Conservation (phyloP, 2,888 invertebrate genomes). For the Lottia scabra region DNA sequence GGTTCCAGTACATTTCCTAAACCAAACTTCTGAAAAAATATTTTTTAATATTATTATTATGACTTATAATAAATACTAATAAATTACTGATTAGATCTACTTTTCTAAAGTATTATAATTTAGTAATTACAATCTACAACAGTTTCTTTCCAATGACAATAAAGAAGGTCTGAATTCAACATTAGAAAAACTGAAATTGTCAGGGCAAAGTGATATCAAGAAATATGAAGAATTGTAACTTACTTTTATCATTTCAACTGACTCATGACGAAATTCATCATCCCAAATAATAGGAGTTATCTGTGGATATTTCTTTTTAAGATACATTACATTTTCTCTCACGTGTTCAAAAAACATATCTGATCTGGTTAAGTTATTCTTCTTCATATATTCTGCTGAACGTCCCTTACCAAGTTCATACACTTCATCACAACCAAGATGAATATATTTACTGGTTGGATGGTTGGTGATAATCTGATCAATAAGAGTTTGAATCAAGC, state of each 20-base stretch:
- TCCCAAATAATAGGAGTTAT: slow-evolving; percentile 81
- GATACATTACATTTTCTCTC: slow-evolving; percentile 49
- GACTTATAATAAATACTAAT: too few relatives aligned
- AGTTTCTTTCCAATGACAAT: too few relatives aligned
- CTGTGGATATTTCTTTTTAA: slow-evolving; percentile 63
- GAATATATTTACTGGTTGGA: slow-evolving; percentile 75
- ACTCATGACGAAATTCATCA: slow-evolving; percentile 80
- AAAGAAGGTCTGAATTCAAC: too few relatives aligned
- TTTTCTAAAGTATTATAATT: too few relatives aligned
- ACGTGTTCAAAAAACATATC: slow-evolving; percentile 72
- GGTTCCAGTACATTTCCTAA: slow-evolving; percentile 79
- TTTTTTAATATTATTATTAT: not conserved
- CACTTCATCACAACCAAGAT: slow-evolving; percentile 84
- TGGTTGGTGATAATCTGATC: slow-evolving; percentile 78
- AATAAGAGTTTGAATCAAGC: slow-evolving; percentile 74
- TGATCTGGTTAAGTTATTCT: slow-evolving; percentile 42
- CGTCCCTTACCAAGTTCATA: slow-evolving; percentile 36
- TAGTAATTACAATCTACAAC: too few relatives aligned
- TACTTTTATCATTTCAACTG: slow-evolving; percentile 70
- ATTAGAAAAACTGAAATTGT: too few relatives aligned
- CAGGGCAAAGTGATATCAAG: too few relatives aligned
- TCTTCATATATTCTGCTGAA: slow-evolving; percentile 41
- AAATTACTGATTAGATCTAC: too few relatives aligned
- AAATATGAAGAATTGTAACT: not conserved
- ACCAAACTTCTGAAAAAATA: slow-evolving; percentile 65